These are phyloP conservation scores for Escarpia spicata DNA, from an alignment of 2,888 invertebrate genomes.

Conservation along the genomic window DNA sequence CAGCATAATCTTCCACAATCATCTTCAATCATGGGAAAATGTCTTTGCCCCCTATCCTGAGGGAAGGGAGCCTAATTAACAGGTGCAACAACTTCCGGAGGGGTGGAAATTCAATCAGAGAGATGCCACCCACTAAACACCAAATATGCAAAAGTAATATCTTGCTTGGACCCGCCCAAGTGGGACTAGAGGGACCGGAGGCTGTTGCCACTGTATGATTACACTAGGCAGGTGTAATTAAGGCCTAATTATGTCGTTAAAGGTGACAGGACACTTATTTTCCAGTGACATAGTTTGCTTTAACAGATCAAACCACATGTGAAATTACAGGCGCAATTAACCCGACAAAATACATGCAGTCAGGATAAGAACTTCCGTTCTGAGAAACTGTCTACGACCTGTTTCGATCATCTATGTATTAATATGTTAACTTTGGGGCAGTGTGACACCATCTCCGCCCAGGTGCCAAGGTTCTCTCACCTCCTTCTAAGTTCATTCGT, in stretches of 20 bases:
- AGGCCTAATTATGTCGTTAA: background rate
- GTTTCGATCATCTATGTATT: background rate
- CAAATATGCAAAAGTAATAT: background rate
- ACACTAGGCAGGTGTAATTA: background rate
- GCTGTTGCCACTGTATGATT: background rate
- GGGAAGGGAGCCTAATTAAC: background rate
- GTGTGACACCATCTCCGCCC: too few species aligned
- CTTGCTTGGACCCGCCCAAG: background rate
- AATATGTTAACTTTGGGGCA: too few species aligned
- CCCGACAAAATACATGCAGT: background rate
- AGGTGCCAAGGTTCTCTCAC: too few species aligned
- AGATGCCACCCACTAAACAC: background rate
- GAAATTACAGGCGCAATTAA: background rate
- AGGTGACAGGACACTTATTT: background rate
- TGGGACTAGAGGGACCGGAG: background rate
- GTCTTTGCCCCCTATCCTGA: background rate
- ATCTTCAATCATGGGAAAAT: constrained; percentile 13
- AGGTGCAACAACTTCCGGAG: background rate
- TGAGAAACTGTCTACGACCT: background rate
- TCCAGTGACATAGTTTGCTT: background rate
- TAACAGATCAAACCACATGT: background rate
- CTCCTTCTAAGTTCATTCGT: too few species aligned
- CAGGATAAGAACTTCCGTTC: background rate
- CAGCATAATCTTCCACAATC: background rate
- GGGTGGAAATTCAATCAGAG: background rate